Base-by-base conservation (phyloP, 2,888 invertebrate genomes). In the Eristalis tenax region DNA sequence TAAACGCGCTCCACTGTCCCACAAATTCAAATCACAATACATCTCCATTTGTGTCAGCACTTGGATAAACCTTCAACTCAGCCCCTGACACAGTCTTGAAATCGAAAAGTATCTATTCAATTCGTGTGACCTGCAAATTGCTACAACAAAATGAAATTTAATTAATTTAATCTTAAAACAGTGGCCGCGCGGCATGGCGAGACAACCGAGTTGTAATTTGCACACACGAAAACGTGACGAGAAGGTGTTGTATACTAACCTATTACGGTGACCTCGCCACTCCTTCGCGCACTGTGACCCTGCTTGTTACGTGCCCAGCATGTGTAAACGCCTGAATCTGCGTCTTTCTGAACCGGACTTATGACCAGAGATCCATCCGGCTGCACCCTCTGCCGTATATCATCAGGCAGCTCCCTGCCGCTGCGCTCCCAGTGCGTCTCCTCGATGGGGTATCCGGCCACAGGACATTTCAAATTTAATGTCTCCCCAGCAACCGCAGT, bases 381-480 rank as follows among this genome's bases (percentile, higher is more conserved):
- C 81, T 95, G 94, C 40, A 96, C 96, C 90, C 96, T 96, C 91
- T 97, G 97, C 8, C 97, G 94, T 90, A 97, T 94, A 92, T 96
- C 96, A 90, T 96, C 96, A n/a, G 97, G 97, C 81, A 97, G 93
- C 91, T 96, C 95, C 57, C 95, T 94, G 23, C 96, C 96, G 70
- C 95, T 95, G 90, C 96, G 95, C 91, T 96, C 96, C 97, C 97
- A 97, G 86, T 95, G 95, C 90, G 97, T 96, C 90, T 96, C 95
- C 90, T 96, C 96, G 88, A 97, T 96, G 28, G 97, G 97, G 93
- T 96, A 97, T 26, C 97, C 97, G 23, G 97, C 96, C 35, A 97
- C 97, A 23, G 97, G 97, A 93, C 97, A 97, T 92, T 96, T 96
- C 80, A 97, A 94, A 74, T 95, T 94, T 89, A 97, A 94, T 80